Evolutionary conservation across 2,797 vertebrate species (phyloP).

Genomic region (Platalea minor): DNA sequence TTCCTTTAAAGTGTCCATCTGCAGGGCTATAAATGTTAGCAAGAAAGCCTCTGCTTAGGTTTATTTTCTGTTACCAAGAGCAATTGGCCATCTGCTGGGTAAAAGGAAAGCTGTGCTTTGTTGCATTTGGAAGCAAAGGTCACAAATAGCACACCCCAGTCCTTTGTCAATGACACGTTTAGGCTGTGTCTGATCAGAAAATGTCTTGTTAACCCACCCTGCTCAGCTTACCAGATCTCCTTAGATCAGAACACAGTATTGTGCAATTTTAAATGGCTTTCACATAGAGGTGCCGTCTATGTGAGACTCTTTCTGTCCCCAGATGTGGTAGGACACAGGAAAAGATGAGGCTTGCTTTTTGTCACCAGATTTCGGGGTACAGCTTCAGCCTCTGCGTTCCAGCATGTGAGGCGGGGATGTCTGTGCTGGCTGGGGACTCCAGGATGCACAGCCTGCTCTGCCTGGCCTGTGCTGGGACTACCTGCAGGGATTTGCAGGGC

Average conservation of each 20-base stretch:
- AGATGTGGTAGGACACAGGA: background rate
- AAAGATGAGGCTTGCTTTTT: background rate
- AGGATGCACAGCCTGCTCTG: background rate
- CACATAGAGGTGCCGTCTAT: background rate
- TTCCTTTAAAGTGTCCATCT: slow-evolving; percentile 22
- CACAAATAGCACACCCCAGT: background rate
- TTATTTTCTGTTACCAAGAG: slow-evolving; percentile 44
- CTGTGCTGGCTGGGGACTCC: background rate
- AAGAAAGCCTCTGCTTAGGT: slow-evolving; percentile 14
- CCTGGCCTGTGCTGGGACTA: background rate
- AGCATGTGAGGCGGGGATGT: background rate
- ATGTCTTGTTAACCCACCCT: background rate
- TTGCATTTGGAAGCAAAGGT: slow-evolving; percentile 21
- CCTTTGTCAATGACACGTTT: background rate
- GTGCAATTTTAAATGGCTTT: background rate
- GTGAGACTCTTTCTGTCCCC: background rate
- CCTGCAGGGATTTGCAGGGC: background rate
- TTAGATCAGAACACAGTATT: background rate
- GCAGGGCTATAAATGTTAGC: slow-evolving; percentile 2
- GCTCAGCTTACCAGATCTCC: background rate
- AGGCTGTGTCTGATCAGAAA: background rate
- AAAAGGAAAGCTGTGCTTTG: background rate
- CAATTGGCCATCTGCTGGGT: slow-evolving; percentile 16
- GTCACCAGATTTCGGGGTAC: background rate
- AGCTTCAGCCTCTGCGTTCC: background rate